Conservation (phyloP, 2,113 vertebrate species). For the Barbus barbus region DNA sequence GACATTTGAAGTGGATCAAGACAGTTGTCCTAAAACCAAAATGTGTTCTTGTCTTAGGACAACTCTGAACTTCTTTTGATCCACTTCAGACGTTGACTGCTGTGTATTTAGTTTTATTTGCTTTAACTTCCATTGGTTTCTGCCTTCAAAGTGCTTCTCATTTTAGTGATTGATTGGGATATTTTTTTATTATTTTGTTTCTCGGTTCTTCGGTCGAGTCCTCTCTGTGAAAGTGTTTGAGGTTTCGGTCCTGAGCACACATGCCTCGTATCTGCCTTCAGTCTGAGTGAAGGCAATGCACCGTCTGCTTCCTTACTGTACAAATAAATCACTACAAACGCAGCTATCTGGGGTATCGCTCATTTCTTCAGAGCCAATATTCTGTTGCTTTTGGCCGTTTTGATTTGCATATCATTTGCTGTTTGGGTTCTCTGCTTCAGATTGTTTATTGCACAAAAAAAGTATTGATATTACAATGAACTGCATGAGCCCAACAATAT, state of each 20-base stretch:
- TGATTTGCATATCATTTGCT: neutral
- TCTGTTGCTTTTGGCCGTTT: neutral
- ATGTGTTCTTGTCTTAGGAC: too few species aligned
- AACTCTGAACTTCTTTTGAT: too few species aligned
- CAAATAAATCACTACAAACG: conserved; percentile 79
- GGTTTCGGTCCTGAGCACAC: conserved; percentile 69
- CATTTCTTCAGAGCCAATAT: conserved; percentile 9
- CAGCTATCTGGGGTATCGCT: conserved; percentile 48
- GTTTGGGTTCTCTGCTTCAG: too few species aligned
- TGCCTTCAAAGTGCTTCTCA: conserved; percentile 49
- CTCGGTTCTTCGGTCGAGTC: conserved; percentile 45
- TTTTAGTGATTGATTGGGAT: conserved; percentile 45
- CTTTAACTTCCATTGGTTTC: conserved; percentile 45
- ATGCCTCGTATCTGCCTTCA: conserved; percentile 63
- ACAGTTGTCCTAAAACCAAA: too few species aligned
- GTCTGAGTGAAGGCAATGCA: conserved; percentile 66
- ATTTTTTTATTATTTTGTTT: conserved; percentile 37
- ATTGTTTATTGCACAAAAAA: too few species aligned
- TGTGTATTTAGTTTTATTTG: conserved; percentile 61
- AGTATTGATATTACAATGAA: too few species aligned
- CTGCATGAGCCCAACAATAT: too few species aligned
- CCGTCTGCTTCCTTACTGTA: conserved; percentile 70
- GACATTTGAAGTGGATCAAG: too few species aligned
- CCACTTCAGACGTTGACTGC: too few species aligned
- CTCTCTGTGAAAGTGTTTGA: conserved; percentile 55